phyloP scores from a whole-genome alignment of 2,888 invertebrate genomes.

The Rhingia campestris region DNA sequence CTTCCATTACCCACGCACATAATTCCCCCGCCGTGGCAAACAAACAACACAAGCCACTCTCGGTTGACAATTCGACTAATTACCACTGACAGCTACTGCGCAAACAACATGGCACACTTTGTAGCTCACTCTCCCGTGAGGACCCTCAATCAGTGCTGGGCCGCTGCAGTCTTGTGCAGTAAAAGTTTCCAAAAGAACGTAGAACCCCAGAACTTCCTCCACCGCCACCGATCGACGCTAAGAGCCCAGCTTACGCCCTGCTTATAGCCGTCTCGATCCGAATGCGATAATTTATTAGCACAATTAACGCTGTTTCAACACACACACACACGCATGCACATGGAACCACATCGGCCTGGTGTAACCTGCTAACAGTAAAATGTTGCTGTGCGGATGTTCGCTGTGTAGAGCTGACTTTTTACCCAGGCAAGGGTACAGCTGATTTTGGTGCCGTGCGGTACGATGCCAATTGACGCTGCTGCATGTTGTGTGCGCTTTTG shows the following conservation, averaged over 20 bases:
- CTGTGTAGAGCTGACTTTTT: conserved; percentile 32
- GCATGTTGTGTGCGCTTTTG: conserved; percentile 68
- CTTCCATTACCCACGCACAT: neutral
- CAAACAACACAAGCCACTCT: conserved; percentile 1
- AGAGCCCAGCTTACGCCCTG: conserved; percentile 35
- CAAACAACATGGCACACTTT: conserved; percentile 71
- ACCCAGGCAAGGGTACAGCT: conserved; percentile 39
- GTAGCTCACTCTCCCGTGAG: conserved; percentile 49
- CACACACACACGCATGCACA: conserved; percentile 38
- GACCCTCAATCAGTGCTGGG: conserved; percentile 65
- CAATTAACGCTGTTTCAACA: conserved; percentile 74
- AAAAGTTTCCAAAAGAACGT: conserved; percentile 23
- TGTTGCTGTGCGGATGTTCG: conserved; percentile 57
- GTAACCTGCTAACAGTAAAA: conserved; percentile 72
- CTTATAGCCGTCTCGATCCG: conserved; percentile 55
- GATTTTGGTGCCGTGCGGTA: conserved; percentile 30
- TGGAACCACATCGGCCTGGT: conserved; percentile 33
- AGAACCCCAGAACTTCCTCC: conserved; percentile 32
- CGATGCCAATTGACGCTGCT: conserved; percentile 65
- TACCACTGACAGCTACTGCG: conserved; percentile 69
- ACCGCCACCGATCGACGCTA: neutral
- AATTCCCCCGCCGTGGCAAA: too few species aligned
- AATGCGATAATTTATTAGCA: conserved; percentile 74
- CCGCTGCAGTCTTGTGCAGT: conserved; percentile 6
- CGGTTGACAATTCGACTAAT: conserved; percentile 69